Percentiles rank a stretch among this genome's conserved stretches.
phyloP scores from a whole-genome alignment of 1,140 invertebrate species.

The Aphelinus certus region DNA sequence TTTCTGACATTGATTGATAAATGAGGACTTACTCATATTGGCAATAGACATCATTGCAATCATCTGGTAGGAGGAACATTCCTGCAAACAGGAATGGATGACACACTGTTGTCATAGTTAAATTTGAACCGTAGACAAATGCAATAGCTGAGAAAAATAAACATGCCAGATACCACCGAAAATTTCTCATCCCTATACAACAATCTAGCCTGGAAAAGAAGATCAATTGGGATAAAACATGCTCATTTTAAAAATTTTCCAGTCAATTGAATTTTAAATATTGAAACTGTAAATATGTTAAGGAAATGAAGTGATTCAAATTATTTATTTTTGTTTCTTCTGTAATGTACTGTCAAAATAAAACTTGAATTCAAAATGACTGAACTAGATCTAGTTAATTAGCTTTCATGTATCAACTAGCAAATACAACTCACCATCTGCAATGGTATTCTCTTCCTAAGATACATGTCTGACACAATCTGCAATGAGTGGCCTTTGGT shows the following conservation, averaged over 20 bases:
- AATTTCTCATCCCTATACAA: constrained; percentile 75
- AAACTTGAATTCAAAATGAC: background rate
- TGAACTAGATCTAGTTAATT: no score
- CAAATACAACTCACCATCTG: constrained; percentile 53
- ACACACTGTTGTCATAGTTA: constrained; percentile 77
- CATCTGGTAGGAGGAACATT: constrained; percentile 73
- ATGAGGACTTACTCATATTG: constrained; percentile 69
- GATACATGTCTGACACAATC: constrained; percentile 60
- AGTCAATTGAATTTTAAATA: no score
- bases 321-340: no score
- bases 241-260: no score
- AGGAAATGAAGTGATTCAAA: no score
- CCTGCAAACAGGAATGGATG: constrained; percentile 74
- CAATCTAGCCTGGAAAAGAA: constrained; percentile 73
- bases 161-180: constrained; percentile 70
- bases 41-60: constrained; percentile 77
- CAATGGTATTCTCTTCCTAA: constrained; percentile 62
- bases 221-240: no score
- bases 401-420: no score
- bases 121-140: constrained; percentile 74
- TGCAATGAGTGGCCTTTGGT: constrained; percentile 58
- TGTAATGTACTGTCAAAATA: background rate
- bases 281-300: no score
- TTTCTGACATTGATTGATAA: background rate
- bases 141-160: constrained; percentile 70